These are phyloP conservation scores for Cotesia vestalis DNA, from an alignment of 1,140 invertebrate genomes.

Conservation along the genomic window DNA sequence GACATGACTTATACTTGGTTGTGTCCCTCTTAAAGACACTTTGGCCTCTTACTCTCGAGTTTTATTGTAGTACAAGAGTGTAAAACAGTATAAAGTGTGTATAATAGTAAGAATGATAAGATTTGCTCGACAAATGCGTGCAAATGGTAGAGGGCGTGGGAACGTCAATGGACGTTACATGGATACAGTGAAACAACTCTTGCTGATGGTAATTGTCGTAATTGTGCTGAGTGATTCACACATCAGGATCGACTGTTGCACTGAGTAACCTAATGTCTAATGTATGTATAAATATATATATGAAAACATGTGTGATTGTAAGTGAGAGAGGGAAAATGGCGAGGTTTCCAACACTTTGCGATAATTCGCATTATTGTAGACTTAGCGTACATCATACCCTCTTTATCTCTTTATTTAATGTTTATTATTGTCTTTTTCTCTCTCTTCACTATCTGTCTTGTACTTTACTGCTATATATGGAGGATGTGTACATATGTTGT, in stretches of 20 bases:
- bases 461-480: conserved; percentile 16
- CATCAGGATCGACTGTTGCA: conserved; percentile 56
- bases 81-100: not conserved
- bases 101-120: conserved; percentile 48
- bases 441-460: not conserved
- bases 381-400: conserved; percentile 15
- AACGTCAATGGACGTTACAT: conserved; percentile 48
- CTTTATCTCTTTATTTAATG: conserved; percentile 32
- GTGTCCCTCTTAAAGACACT: no score
- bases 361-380: conserved; percentile 22
- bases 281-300: conserved; percentile 8
- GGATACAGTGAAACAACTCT: conserved; percentile 38
- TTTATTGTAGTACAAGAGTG: not conserved
- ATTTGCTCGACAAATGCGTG: conserved; percentile 65
- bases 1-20: conserved; percentile 1
- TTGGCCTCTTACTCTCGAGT: not conserved
- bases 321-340: no score
- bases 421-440: conserved; percentile 10
- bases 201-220: conserved; percentile 61
- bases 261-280: conserved; percentile 2
- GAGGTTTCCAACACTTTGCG: not conserved
- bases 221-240: conserved; percentile 68
- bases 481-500: no score
- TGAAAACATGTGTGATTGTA: not conserved
- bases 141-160: conserved; percentile 61